Base-by-base conservation (phyloP, 2,113 vertebrate genomes). In the Astatotilapia flaviijosephi region DNA sequence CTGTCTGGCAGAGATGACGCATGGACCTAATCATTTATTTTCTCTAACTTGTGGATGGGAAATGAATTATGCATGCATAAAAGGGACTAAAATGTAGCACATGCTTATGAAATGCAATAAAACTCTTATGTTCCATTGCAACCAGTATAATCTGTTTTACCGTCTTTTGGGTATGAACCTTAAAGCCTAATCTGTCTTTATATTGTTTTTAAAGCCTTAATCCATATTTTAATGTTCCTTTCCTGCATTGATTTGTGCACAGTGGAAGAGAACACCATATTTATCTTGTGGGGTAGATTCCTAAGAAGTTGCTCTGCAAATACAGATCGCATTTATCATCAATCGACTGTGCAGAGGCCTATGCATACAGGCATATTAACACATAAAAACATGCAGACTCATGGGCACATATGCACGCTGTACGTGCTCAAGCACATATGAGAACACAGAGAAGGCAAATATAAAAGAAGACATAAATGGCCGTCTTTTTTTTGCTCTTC, bases 1-100 rank as follows among this genome's bases (percentile, higher is more conserved):
- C 90, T 92, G 92, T 92, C 95, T 94, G 89, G 83, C 88, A 88
- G 84, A 80, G 85, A 88, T 93, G 91, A 94, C 65, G 65, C 91
- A 92, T 68, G 84, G 84, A 85, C 68, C 86, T 85, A 80, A 91
- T 94, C 82, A 91, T 92, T 86, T 93, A 88, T 91, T 91, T 91
- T 89, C 65, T 90, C 83, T 31, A 84, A 90, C 49, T 88, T 85
- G 70, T 86, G 75, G 54, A 77, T 81, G 28, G 15, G 60, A 70
- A 80, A 54, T 84, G 58, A 92, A 91, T 87, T 83, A 92, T 91
- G 62, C n/a, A 83, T 89, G 68, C 6, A 83, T 58, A 65, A 86
- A 86, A 9, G 12, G 14, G 45, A 33, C 80, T 83, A 40, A 86
- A 87, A 90, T 83, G 40, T 45, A 70, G 51, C 28, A 42, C 80